Conservation (phyloP, 2,888 invertebrate genomes). For the Rambutsinella grinnellia region DNA sequence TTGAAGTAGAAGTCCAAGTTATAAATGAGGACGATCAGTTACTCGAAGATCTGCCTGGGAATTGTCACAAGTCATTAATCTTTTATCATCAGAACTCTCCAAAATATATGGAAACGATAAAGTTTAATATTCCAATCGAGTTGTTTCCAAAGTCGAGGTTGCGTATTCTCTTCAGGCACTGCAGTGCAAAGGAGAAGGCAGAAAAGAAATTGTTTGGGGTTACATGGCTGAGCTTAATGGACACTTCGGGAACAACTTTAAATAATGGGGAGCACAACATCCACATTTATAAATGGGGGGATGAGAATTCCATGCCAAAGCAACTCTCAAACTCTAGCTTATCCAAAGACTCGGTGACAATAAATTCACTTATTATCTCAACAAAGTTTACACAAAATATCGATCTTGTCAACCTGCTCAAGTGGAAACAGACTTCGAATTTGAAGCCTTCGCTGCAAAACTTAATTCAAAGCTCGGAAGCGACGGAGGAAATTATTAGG, state of each 20-base stretch:
- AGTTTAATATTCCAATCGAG: constrained; percentile 91
- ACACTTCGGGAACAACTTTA: constrained; percentile 89
- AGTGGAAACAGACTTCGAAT: constrained; percentile 84
- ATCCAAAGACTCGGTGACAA: constrained; percentile 33
- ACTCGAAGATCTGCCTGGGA: constrained; percentile 72
- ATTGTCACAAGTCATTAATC: constrained; percentile 87
- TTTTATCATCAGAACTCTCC: constrained; percentile 96
- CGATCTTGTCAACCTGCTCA: constrained; percentile 87
- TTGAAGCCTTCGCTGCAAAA: constrained; percentile 70
- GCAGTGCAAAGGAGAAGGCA: constrained; percentile 90
- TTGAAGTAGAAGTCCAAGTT: constrained; percentile 86
- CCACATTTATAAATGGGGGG: constrained; percentile 90
- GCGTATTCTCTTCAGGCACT: constrained; percentile 91
- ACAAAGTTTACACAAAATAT: constrained; percentile 97
- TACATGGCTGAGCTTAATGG: constrained; percentile 91
- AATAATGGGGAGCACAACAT: constrained; percentile 90
- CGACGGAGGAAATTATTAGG: constrained; percentile 82
- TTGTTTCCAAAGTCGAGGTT: constrained; percentile 93
- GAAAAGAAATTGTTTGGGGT: constrained; percentile 94
- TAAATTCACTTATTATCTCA: constrained; percentile 89
- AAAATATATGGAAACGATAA: constrained; percentile 89
- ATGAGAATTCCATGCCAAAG: constrained; percentile 74
- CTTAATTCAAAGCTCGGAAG: constrained; percentile 45
- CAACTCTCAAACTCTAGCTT: constrained; percentile 31
- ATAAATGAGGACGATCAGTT: constrained; percentile 81